Base-by-base conservation (phyloP, 2,888 invertebrate genomes). In the Polydrusus cervinus region DNA sequence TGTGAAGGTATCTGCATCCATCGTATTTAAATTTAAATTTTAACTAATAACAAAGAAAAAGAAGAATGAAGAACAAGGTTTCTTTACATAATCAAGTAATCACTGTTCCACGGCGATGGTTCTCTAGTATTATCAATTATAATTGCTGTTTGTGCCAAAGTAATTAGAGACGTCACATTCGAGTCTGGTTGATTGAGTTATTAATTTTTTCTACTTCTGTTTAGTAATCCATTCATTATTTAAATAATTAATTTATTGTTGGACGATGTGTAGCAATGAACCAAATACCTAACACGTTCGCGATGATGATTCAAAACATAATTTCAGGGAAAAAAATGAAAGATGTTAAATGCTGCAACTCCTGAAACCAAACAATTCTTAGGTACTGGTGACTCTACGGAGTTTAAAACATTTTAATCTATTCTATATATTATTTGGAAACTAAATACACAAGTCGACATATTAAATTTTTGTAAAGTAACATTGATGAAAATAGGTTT, bases 1-100 rank as follows among this genome's bases (percentile, higher is more conserved):
- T n/a, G n/a, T 69, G 69, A 69, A 69, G 69, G 51, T 65, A 18
- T 65, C 38, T 65, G 49, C 34, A 51, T 49, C n/a, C 13, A 38
- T 47, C 34, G 49, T 8, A 67, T 67, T 70, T 62, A 38, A 61
- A 62, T 62, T 53, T 43, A 53, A 53, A 51, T 62, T 61, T 62
- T 51, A 40, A 53, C 53, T 49, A 62, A 62, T 51, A 62, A 60
- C 18, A 38, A 53, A 62, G 34, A 53, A 45, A 25, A 30, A 30
- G 2, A 18, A 40, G 13, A 47, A 64, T 51, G 51, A 51, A 65
- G 30, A 51, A 65, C 34, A 47, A 47, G 30, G 9, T 40, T 64
- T 38, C 53, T 53, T 66, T 66, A 65, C 65, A 34, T 65, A 51
- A 65, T 43, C 62, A 45, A 43, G 62, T 62, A 45, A 62, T 16